Conservation (phyloP, 2,888 invertebrate genomes). For the Acanthosepion pharaonis region DNA sequence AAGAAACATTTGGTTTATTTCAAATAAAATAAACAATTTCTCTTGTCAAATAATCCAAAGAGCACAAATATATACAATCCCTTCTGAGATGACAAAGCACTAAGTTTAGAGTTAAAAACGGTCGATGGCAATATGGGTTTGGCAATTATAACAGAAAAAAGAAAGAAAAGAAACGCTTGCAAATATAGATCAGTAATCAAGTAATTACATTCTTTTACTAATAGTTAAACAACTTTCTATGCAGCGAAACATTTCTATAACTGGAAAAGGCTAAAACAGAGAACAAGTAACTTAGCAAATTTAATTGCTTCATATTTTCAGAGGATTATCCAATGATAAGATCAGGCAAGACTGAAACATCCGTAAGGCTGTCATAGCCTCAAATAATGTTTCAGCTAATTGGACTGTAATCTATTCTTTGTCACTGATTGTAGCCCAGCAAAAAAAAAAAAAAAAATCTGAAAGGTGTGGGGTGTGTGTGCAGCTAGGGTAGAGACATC, state of each 20-base stretch:
- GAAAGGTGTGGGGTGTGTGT: background rate
- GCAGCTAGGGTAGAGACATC: background rate
- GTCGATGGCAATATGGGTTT: too few species aligned
- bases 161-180: too few species aligned
- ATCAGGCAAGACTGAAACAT: background rate
- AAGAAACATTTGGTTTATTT: too few species aligned
- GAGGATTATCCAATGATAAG: background rate
- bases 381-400: background rate
- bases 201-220: too few species aligned
- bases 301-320: conserved; percentile 9
- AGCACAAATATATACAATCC: too few species aligned
- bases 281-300: background rate
- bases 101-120: too few species aligned
- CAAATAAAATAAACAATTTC: too few species aligned
- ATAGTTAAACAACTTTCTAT: background rate
- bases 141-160: too few species aligned
- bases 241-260: background rate
- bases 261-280: background rate
- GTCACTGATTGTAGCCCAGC: background rate
- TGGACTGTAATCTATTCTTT: background rate
- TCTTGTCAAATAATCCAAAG: too few species aligned
- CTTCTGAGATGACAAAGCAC: too few species aligned
- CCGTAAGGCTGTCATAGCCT: background rate
- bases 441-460: background rate
- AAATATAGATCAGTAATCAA: too few species aligned